Evolutionary conservation across 2,888 invertebrate genomes (phyloP).

Genomic region (Palloptera scutellata): DNA sequence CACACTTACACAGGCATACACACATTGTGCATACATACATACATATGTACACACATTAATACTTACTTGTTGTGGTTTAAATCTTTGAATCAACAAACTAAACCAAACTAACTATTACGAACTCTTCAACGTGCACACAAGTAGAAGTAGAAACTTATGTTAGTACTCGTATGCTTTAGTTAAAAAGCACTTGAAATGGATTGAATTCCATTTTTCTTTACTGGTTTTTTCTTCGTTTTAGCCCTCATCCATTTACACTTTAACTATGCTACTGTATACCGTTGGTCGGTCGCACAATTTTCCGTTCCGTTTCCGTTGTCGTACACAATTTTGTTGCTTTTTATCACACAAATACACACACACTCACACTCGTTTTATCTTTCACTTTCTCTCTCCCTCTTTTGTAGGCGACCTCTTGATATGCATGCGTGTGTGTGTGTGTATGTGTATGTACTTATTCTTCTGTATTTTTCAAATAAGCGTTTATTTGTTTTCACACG

Average conservation of each 20-base stretch:
- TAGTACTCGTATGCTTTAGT: conserved; percentile 26
- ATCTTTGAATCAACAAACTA: too few relatives aligned
- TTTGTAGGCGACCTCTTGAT: neutral
- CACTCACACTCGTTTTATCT: neutral
- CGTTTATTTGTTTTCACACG: neutral
- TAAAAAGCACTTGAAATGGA: conserved; percentile 43
- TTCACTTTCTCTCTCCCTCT: neutral
- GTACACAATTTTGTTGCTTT: conserved; percentile 21
- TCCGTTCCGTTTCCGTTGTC: neutral
- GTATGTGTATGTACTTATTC: too few relatives aligned
- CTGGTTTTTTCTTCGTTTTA: neutral
- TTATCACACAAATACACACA: conserved; percentile 17
- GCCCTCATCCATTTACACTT: conserved; percentile 34
- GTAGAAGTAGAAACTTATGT: too few relatives aligned
- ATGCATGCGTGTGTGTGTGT: too few relatives aligned
- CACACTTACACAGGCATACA: too few relatives aligned
- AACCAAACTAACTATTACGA: too few relatives aligned
- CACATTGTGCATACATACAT: too few relatives aligned
- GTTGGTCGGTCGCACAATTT: conserved; percentile 17
- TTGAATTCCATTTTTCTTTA: conserved; percentile 39
- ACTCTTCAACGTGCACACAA: too few relatives aligned
- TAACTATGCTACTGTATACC: conserved; percentile 16
- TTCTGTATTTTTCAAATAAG: too few relatives aligned
- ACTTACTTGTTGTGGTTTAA: too few relatives aligned
- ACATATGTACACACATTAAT: too few relatives aligned